phyloP scores from a whole-genome alignment of 2,797 vertebrate species.

The Euthynnus affinis region DNA sequence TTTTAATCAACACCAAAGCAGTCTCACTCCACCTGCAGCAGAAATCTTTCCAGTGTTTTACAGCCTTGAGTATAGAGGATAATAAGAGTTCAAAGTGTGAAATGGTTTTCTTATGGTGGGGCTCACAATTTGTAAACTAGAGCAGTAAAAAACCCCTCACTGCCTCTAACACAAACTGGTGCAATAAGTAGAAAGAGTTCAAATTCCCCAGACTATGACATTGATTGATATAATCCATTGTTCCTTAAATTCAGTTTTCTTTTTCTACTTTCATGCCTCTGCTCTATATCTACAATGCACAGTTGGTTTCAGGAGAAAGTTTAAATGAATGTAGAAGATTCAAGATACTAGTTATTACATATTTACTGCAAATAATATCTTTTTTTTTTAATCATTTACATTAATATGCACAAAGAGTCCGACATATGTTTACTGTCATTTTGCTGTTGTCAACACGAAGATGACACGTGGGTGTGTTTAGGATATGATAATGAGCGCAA shows the following conservation, averaged over 20 bases:
- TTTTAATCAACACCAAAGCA: constrained; percentile 29
- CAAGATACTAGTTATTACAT: not conserved
- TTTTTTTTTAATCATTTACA: not conserved
- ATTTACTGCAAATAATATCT: not conserved
- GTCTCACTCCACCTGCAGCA: constrained; percentile 18
- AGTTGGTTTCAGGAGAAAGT: not conserved
- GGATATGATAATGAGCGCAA: not conserved
- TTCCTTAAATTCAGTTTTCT: not conserved
- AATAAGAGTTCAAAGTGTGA: constrained; percentile 34
- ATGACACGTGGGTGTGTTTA: constrained; percentile 27
- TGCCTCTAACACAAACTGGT: not conserved
- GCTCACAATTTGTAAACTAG: constrained; percentile 9
- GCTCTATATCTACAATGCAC: not conserved
- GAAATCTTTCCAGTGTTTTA: constrained; percentile 41
- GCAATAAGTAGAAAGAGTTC: not conserved
- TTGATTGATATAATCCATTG: not conserved
- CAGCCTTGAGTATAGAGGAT: constrained; percentile 3
- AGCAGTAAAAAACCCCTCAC: constrained; percentile 23
- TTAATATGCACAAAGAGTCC: constrained; percentile 23
- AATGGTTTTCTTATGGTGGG: constrained; percentile 25
- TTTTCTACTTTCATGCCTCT: not conserved
- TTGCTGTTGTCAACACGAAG: constrained; percentile 34
- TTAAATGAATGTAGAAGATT: not conserved
- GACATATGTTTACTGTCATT: constrained; percentile 10
- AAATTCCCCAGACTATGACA: not conserved